Base-by-base conservation (phyloP, 2,888 invertebrate genomes). In the Busseola fusca region DNA sequence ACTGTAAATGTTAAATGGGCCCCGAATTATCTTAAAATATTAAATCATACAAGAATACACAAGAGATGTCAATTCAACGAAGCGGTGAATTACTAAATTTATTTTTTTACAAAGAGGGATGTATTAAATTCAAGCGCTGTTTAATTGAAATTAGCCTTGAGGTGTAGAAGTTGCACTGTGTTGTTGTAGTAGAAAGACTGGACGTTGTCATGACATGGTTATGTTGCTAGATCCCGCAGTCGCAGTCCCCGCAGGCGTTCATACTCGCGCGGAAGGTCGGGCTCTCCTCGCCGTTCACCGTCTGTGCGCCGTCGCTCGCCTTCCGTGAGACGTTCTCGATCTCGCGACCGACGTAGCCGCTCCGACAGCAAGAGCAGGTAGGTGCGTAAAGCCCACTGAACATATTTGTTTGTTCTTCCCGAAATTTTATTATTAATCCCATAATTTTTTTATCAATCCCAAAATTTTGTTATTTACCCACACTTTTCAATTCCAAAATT, bases 281-380 rank as follows among this genome's bases (percentile, higher is more conserved):
- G 75, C 5, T 95, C 95, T 0, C 95, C 92, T 16, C 92, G 95
- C 2, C 94, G 96, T 2, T 95, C 95, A 57, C 94, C 94, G 6
- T 95, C 95, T 0, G 90, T 94, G 5, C 90, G 95, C 1, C 93
- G 95, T 48, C 93, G 94, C 12, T 94, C 95, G 25, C 94, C 94
- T 0, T 94, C 94, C 0, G 89, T 92, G 2, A 90, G 94, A 0
- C 92, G 95, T 45, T 95, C 96, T 5, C 88, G 94, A 4, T 95
- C 94, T 0, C 94, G 95, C 62, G 95, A 94, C 81, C 88, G 94
- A 57, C 93, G 95, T 81, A 94, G 94, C 84, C 92, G 95, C 60
- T 95, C 96, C 21, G 94, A 92, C 84, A 95, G 95, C 92, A 94
- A 95, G 89, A 90, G 82, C 92, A 94, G 95, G 94, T 95, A 87